Percentiles rank a stretch among this genome's conserved stretches.
Conservation (phyloP, 2,888 invertebrate genomes). For the Cephonodes hylas region DNA sequence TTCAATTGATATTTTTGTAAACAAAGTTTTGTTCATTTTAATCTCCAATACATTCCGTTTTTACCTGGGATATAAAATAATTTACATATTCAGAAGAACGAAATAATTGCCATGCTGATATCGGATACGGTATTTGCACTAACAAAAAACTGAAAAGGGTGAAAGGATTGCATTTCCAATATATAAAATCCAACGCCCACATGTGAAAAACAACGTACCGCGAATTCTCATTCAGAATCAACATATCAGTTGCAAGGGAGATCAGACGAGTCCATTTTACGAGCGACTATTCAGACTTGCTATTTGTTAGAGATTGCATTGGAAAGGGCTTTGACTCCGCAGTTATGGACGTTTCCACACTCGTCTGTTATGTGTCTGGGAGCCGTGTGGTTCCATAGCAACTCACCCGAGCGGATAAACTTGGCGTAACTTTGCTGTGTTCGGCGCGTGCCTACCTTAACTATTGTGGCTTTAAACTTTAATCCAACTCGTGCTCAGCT, state of each 20-base stretch:
- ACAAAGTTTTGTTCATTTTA: no score
- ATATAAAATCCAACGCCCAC: not conserved
- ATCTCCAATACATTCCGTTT: no score
- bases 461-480: not conserved
- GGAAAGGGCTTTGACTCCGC: constrained; percentile 1
- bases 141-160: not conserved
- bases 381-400: not conserved
- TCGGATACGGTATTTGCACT: no score
- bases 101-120: no score
- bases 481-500: not conserved
- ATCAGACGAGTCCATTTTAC: not conserved
- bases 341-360: not conserved
- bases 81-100: no score
- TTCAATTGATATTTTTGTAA: no score
- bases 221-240: not conserved
- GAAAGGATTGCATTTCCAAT: not conserved
- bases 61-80: no score
- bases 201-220: not conserved
- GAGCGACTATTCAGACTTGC: not conserved
- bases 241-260: not conserved
- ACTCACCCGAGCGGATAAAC: not conserved
- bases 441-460: not conserved
- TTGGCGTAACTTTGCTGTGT: not conserved
- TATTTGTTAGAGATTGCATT: not conserved
- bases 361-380: not conserved